Conservation (phyloP, 2,113 vertebrate species). For the Ranitomeya imitator region DNA sequence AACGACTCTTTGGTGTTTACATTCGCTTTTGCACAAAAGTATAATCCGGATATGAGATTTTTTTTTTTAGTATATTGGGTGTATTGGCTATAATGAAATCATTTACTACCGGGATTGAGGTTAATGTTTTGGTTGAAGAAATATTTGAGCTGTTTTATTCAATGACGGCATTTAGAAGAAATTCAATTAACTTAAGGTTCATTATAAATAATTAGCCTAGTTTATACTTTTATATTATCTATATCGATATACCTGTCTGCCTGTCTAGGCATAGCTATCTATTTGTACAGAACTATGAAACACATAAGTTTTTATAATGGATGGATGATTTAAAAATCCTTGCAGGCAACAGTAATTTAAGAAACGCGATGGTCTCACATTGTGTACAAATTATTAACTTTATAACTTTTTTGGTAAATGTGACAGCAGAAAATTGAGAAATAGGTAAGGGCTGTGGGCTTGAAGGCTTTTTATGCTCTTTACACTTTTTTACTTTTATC, state of each 20-base stretch:
- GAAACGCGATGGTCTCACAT: background rate
- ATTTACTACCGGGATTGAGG: background rate
- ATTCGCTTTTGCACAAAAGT: background rate
- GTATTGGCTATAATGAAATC: background rate
- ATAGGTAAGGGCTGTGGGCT: background rate
- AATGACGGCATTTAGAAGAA: background rate
- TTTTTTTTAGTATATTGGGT: background rate
- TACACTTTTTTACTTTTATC: background rate
- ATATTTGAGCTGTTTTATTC: background rate
- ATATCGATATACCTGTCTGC: background rate
- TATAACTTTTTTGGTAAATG: background rate
- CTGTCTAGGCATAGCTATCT: background rate
- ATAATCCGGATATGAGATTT: background rate
- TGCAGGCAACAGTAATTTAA: background rate
- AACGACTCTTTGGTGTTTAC: background rate
- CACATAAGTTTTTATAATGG: background rate
- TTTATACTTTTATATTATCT: background rate
- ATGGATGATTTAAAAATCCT: background rate
- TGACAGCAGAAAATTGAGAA: background rate
- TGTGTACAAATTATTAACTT: background rate
- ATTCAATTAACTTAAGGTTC: background rate
- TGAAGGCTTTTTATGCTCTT: background rate
- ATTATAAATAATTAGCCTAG: background rate
- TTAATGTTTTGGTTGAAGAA: background rate
- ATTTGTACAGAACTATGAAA: background rate